A percentile compares a stretch with the other conserved stretches of the same genome.
Evolutionary conservation across 2,888 invertebrate genomes (phyloP).

Genomic region (Diachrysia chrysitis): DNA sequence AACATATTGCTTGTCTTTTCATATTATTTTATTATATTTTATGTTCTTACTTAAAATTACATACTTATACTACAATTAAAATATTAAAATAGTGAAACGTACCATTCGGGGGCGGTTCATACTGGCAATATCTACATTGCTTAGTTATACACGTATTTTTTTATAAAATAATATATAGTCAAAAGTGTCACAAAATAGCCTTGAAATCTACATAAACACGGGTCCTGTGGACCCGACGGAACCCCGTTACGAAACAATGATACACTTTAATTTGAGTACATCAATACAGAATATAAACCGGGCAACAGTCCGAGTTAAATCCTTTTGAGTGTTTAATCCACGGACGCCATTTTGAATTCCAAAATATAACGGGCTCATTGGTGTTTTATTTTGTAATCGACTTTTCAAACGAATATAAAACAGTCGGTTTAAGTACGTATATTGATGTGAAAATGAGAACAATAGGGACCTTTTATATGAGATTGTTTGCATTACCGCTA

Average conservation of each 20-base stretch:
- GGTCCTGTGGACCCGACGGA: background rate
- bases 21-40: too few species aligned
- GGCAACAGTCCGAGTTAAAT: slow-evolving; percentile 25
- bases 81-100: too few species aligned
- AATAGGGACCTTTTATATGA: background rate
- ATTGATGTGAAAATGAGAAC: background rate
- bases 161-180: too few species aligned
- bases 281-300: slow-evolving; percentile 26
- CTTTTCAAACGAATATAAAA: slow-evolving; percentile 18
- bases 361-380: slow-evolving; percentile 26
- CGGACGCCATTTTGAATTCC: slow-evolving; percentile 27
- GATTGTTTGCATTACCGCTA: background rate
- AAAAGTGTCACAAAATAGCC: background rate
- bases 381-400: slow-evolving; percentile 43
- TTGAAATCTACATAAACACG: background rate
- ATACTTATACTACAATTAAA: too few species aligned
- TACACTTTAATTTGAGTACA: slow-evolving; percentile 15
- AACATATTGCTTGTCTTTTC: too few species aligned
- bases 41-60: too few species aligned
- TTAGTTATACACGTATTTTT: too few species aligned
- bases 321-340: slow-evolving; percentile 30
- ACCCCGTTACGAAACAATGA: slow-evolving; percentile 18
- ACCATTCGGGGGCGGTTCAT: too few species aligned
- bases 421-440: background rate
- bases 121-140: too few species aligned